A percentile compares a stretch with the other conserved stretches of the same genome.
Conservation (phyloP, 2,888 invertebrate genomes). For the Orthosia gothica region DNA sequence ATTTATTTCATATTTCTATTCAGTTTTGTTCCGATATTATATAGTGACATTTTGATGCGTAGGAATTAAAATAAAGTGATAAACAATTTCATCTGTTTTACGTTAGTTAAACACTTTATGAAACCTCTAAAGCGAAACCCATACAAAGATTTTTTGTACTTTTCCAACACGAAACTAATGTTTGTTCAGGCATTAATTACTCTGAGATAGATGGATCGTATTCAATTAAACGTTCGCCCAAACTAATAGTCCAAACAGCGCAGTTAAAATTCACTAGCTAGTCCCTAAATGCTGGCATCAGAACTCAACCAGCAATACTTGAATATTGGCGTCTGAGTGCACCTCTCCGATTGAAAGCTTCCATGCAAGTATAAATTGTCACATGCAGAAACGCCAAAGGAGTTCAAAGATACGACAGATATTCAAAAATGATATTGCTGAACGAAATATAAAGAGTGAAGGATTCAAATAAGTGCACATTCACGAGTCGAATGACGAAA, state of each 20-base stretch:
- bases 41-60: background rate
- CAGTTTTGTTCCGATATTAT: background rate
- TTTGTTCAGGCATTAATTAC: background rate
- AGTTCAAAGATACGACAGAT: background rate
- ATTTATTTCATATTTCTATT: background rate
- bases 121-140: too few relatives aligned
- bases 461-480: background rate
- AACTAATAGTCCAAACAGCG: background rate
- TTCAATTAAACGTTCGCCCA: background rate
- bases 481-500: background rate
- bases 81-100: too few relatives aligned
- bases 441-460: background rate
- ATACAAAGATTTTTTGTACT: background rate
- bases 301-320: background rate
- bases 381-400: background rate
- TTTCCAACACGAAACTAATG: background rate
- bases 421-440: conserved; percentile 4
- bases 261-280: background rate
- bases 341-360: conserved; percentile 12
- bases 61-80: background rate
- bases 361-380: conserved; percentile 1
- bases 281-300: background rate
- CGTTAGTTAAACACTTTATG: too few relatives aligned
- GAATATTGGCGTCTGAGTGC: conserved; percentile 5
- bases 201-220: too few relatives aligned